Evolutionary conservation across 2,888 invertebrate species (phyloP).

Genomic region (Odontocolon sp.): DNA sequence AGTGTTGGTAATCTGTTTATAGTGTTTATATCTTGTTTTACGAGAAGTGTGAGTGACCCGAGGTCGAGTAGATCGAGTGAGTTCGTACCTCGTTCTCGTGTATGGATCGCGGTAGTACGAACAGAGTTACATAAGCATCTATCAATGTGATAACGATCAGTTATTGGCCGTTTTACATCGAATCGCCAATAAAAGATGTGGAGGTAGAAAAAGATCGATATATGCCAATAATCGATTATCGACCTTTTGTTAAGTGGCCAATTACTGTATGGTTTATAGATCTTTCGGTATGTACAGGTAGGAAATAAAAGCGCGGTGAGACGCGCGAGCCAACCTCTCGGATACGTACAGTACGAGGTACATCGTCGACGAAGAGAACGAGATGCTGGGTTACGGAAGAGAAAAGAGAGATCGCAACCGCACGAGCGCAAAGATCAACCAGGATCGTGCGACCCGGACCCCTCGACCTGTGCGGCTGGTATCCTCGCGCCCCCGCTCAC

Average conservation of each 20-base stretch:
- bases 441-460: conserved; percentile 81
- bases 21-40: conserved; percentile 25
- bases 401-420: conserved; percentile 74
- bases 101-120: background rate
- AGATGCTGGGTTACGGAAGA: conserved; percentile 9
- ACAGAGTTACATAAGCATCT: no score
- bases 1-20: conserved; percentile 18
- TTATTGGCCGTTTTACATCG: no score
- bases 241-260: no score
- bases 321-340: background rate
- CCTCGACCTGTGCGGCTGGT: conserved; percentile 76
- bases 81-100: conserved; percentile 12
- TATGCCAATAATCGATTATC: no score
- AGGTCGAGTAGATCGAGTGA: conserved; percentile 8
- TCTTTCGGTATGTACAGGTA: background rate
- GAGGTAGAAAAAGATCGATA: no score
- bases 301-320: conserved; percentile 24
- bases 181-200: no score
- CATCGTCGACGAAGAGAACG: conserved; percentile 28
- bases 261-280: background rate
- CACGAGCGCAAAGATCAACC: conserved; percentile 80
- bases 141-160: no score
- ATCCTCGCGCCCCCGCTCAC: conserved; percentile 51
- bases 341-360: conserved; percentile 19
- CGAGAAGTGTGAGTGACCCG: conserved; percentile 15